These are phyloP conservation scores for Cavia aperea DNA, from an alignment of 2,113 vertebrate genomes.

Conservation along the genomic window DNA sequence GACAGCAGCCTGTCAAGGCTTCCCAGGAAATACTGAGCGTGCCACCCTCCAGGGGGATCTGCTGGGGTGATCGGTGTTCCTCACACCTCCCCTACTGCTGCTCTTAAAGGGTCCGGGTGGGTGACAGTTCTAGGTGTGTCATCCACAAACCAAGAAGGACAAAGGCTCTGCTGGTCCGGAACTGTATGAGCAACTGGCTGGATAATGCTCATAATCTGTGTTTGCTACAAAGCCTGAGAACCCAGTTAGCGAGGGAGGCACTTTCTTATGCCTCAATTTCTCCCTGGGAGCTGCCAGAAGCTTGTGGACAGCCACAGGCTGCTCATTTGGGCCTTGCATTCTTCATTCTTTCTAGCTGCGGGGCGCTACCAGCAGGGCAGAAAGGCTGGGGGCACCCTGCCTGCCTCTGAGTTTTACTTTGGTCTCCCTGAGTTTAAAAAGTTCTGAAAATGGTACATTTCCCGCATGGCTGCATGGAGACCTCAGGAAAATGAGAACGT, in stretches of 20 bases:
- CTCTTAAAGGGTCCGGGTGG: background rate
- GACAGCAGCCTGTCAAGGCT: background rate
- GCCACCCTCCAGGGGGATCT: background rate
- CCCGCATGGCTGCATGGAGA: background rate
- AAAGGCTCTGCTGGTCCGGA: background rate
- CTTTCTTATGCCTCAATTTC: background rate
- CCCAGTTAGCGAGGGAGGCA: background rate
- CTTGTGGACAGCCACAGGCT: background rate
- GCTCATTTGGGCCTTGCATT: background rate
- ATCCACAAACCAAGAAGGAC: background rate
- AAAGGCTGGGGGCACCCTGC: background rate
- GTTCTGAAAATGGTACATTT: background rate
- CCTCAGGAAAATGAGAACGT: background rate
- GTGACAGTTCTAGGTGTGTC: background rate
- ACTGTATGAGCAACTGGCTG: background rate
- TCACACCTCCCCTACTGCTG: background rate
- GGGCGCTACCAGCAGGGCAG: background rate
- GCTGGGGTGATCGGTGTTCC: background rate
- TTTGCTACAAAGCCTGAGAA: background rate
- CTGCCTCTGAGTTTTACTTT: background rate
- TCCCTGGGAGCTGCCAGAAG: background rate
- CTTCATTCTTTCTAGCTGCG: background rate
- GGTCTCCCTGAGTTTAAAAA: background rate
- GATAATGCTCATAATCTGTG: background rate
- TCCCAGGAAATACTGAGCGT: background rate